These are phyloP conservation scores for Cataglyphis altisquamis DNA, from an alignment of 2,888 invertebrate genomes.

Conservation along the genomic window DNA sequence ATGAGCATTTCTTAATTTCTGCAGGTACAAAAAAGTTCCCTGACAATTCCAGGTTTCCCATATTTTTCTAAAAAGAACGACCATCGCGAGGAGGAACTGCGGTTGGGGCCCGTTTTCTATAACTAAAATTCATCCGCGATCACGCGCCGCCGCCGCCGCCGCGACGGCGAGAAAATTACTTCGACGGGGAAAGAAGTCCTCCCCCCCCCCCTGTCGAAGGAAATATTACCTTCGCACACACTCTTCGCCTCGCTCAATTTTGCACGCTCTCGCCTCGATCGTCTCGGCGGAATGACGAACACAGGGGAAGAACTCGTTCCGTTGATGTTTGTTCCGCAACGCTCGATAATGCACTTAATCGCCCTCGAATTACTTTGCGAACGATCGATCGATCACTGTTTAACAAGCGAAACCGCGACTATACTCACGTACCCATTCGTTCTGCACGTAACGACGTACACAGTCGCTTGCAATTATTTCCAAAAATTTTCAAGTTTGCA, in stretches of 20 bases:
- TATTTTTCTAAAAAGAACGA: constrained; percentile 4
- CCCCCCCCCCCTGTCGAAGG: not conserved
- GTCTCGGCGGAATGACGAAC: not conserved
- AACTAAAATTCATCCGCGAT: constrained; percentile 35
- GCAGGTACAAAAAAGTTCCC: too few relatives aligned
- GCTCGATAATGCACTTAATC: constrained; percentile 68
- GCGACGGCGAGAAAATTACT: constrained; percentile 47
- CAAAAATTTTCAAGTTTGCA: constrained; percentile 3
- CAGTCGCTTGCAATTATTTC: constrained; percentile 4
- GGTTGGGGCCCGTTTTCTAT: constrained; percentile 24
- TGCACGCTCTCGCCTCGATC: constrained; percentile 41
- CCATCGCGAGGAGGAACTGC: constrained; percentile 29
- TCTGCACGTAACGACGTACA: constrained; percentile 19
- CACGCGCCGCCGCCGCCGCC: constrained; percentile 28
- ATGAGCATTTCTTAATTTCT: too few relatives aligned
- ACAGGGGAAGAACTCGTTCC: constrained; percentile 50
- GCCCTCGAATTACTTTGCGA: constrained; percentile 47
- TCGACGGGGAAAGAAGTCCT: constrained; percentile 54
- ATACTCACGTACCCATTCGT: constrained; percentile 39
- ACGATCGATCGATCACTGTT: constrained; percentile 53
- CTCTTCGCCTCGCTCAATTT: constrained; percentile 37
- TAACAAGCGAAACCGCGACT: constrained; percentile 62
- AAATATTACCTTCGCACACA: constrained; percentile 37
- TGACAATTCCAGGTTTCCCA: too few relatives aligned
- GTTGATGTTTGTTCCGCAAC: constrained; percentile 49